A percentile compares a stretch with the other conserved stretches of the same genome.
These are phyloP conservation scores for Paratilapia polleni DNA, from an alignment of 2,113 vertebrate genomes.

Conservation along the genomic window DNA sequence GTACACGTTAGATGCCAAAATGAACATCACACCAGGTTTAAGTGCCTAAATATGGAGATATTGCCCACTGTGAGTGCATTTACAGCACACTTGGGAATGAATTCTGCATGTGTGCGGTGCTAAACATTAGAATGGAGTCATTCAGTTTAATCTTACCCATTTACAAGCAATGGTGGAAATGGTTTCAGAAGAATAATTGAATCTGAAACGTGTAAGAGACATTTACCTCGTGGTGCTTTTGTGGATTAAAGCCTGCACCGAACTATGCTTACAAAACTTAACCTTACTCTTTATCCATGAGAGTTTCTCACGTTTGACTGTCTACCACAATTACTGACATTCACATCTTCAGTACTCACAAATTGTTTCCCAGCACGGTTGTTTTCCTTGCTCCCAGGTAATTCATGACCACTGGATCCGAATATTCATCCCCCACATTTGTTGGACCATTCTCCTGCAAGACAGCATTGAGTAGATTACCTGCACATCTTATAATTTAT, in stretches of 20 bases:
- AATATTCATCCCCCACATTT: slow-evolving; percentile 92
- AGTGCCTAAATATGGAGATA: slow-evolving; percentile 42
- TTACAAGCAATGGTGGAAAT: neutral
- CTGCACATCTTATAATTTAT: neutral
- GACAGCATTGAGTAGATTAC: slow-evolving; percentile 9
- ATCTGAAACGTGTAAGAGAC: neutral
- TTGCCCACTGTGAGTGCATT: neutral
- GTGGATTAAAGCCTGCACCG: neutral
- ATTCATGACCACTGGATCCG: slow-evolving; percentile 88
- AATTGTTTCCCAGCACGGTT: slow-evolving; percentile 91
- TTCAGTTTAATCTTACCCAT: neutral
- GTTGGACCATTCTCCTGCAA: slow-evolving; percentile 94
- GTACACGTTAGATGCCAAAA: slow-evolving; percentile 34
- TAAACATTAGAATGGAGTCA: neutral
- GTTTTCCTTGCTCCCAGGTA: slow-evolving; percentile 92
- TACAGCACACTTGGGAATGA: slow-evolving; percentile 4
- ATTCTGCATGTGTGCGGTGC: neutral
- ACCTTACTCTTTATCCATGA: neutral
- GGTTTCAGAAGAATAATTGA: neutral
- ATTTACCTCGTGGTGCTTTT: neutral
- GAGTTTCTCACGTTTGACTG: neutral
- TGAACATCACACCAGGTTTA: slow-evolving; percentile 29
- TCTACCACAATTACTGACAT: neutral
- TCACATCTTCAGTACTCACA: slow-evolving; percentile 83
- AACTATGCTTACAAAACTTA: neutral